Evolutionary conservation across 1,140 invertebrate species (phyloP).

Genomic region (Hypothenemus hampei): DNA sequence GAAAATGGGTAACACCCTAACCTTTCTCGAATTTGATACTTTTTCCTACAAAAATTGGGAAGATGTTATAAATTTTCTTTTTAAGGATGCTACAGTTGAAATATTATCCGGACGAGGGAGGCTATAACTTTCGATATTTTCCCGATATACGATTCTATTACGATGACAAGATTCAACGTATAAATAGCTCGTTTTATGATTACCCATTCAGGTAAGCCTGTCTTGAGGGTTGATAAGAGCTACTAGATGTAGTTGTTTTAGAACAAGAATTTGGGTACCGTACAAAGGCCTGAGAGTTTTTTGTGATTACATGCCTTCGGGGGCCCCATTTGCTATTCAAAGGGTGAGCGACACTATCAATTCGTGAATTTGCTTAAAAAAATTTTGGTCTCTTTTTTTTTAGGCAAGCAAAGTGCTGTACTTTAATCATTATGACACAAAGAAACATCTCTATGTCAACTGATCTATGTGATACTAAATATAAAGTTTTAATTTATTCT

Average conservation of each 20-base stretch:
- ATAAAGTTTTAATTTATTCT: neutral
- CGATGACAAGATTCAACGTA: slow-evolving; percentile 30
- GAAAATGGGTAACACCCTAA: neutral
- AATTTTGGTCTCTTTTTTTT: slow-evolving; percentile 6
- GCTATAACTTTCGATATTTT: slow-evolving; percentile 29
- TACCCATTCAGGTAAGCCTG: slow-evolving; percentile 28
- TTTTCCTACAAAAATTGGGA: neutral
- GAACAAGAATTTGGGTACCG: slow-evolving; percentile 28
- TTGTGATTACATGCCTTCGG: slow-evolving; percentile 28
- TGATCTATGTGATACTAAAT: neutral
- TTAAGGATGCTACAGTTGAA: slow-evolving; percentile 32
- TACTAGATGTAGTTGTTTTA: neutral
- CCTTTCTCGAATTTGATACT: neutral
- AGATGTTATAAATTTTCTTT: slow-evolving; percentile 14
- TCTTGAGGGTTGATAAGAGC: too few relatives aligned
- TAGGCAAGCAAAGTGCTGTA: slow-evolving; percentile 23
- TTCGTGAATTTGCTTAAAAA: neutral
- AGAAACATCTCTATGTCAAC: slow-evolving; percentile 13
- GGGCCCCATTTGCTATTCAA: slow-evolving; percentile 25
- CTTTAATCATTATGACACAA: slow-evolving; percentile 21
- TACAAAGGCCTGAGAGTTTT: slow-evolving; percentile 25
- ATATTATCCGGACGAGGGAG: slow-evolving; percentile 29
- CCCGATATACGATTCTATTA: slow-evolving; percentile 31
- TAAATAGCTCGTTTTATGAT: slow-evolving; percentile 23
- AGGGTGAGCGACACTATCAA: slow-evolving; percentile 19